A percentile compares a stretch with the other conserved stretches of the same genome.
phyloP scores from a whole-genome alignment of 2,797 vertebrate genomes.

The Cottoperca gobio region DNA sequence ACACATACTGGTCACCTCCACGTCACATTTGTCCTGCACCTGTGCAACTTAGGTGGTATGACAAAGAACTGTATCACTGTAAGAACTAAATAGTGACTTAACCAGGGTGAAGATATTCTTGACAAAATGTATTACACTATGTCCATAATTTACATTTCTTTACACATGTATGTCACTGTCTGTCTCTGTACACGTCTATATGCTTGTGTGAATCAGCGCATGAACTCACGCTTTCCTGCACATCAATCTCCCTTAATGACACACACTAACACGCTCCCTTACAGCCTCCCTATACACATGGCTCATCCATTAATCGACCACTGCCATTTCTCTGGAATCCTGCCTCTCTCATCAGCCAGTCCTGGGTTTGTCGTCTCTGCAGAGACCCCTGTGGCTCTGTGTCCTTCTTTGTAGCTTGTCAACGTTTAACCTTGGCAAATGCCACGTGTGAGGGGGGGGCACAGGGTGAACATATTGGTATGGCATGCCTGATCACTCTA shows the following conservation, averaged over 20 bases:
- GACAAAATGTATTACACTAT: conserved; percentile 1
- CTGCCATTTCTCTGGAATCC: conserved; percentile 11
- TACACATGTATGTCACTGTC: neutral
- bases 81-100: neutral
- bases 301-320: conserved; percentile 60
- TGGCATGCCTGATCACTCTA: conserved; percentile 63
- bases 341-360: conserved; percentile 6
- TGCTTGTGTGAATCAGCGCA: conserved; percentile 9
- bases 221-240: conserved; percentile 38
- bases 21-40: conserved; percentile 2
- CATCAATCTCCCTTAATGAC: conserved; percentile 51
- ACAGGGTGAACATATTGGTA: conserved; percentile 70
- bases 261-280: conserved; percentile 38
- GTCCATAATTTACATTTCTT: neutral
- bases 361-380: conserved; percentile 3
- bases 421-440: conserved; percentile 70
- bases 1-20: too few relatives aligned
- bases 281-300: conserved; percentile 17
- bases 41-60: conserved; percentile 7
- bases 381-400: conserved; percentile 7
- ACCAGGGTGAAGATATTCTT: neutral
- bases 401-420: conserved; percentile 31
- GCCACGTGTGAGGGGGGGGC: conserved; percentile 37
- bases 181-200: neutral
- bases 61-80: neutral